A percentile compares a stretch with the other conserved stretches of the same genome.
Evolutionary conservation across 2,888 invertebrate species (phyloP).

Genomic region (Ceratothoa steindachneri): DNA sequence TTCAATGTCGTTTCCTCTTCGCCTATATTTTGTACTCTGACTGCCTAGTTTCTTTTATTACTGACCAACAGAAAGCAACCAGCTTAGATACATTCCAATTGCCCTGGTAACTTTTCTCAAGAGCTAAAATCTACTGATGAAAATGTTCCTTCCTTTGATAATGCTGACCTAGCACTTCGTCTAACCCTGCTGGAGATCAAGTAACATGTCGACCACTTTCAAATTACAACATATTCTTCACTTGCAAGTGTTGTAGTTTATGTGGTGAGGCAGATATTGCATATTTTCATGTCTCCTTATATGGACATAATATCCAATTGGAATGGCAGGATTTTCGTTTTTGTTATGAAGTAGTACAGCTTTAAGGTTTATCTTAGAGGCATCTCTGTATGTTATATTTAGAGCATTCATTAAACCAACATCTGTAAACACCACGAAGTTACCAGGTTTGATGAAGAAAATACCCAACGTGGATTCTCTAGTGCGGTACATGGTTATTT

Average conservation of each 20-base stretch:
- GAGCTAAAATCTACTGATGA: too few relatives aligned
- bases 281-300: constrained; percentile 14
- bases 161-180: too few relatives aligned
- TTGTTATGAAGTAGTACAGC: constrained; percentile 14
- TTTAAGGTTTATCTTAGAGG: constrained; percentile 5
- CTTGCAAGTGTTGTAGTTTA: constrained; percentile 11
- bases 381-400: constrained; percentile 4
- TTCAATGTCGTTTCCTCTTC: too few relatives aligned
- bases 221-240: constrained; percentile 6
- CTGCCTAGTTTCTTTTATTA: too few relatives aligned
- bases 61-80: too few relatives aligned
- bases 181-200: constrained; percentile 7
- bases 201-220: constrained; percentile 13
- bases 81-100: too few relatives aligned
- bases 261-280: neutral
- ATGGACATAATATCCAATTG: constrained; percentile 2
- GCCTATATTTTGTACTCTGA: too few relatives aligned
- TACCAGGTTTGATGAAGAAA: neutral
- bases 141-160: too few relatives aligned
- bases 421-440: neutral
- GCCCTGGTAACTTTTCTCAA: too few relatives aligned
- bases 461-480: neutral
- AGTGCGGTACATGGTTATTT: neutral
- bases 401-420: neutral
- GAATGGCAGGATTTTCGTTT: constrained; percentile 15